Base-by-base conservation (phyloP, 2,797 vertebrate genomes). In the Linurgus olivaceus region DNA sequence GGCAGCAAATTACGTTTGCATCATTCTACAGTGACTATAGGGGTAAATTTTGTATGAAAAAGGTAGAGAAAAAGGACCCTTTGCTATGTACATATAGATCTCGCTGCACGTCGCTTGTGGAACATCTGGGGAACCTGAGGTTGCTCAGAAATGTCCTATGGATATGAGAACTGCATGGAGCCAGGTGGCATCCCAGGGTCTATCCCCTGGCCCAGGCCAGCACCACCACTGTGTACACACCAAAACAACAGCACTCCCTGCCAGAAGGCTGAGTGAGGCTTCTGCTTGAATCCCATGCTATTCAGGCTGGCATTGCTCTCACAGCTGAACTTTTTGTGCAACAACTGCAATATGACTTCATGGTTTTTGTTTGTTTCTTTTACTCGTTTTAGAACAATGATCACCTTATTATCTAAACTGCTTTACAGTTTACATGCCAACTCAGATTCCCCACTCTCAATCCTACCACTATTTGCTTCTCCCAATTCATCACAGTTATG, bases 281-380 rank as follows among this genome's bases (percentile, higher is more conserved):
- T 19, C 45, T 14, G 2, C 71, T 54, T 31, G 31, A 50, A 82
- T 26, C 21, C 42, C 58, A 7, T 2, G 17, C 16, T 89, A 4
- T 29, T 70, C 31, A 68, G 65, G 50, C 66, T 90, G 57, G 79
- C 68, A 91, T 1, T n/a, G 15, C 77, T 75, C 50, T 86, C 54
- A 38, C 91, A 92, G 91, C 84, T 81, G 77, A 58, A 68, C 18
- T 42, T 81, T 92, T 61, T 14, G 14, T 72, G n/a, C 35, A 73
- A 68, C 84, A 93, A 86, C 72, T 76, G 78, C 68, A 74, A 40
- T 7, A 63, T 91, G 85, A 93, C 48, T 89, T 81, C n/a, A 87
- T 58, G 18, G 5, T 42, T 29, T 31, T 25, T 65, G 13, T 24
- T 61, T 44, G 6, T 28, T 29, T 14, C 28, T 72, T 68, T 33